These are phyloP conservation scores for Zaprionus ornatus DNA, from an alignment of 1,140 invertebrate species.

Conservation along the genomic window DNA sequence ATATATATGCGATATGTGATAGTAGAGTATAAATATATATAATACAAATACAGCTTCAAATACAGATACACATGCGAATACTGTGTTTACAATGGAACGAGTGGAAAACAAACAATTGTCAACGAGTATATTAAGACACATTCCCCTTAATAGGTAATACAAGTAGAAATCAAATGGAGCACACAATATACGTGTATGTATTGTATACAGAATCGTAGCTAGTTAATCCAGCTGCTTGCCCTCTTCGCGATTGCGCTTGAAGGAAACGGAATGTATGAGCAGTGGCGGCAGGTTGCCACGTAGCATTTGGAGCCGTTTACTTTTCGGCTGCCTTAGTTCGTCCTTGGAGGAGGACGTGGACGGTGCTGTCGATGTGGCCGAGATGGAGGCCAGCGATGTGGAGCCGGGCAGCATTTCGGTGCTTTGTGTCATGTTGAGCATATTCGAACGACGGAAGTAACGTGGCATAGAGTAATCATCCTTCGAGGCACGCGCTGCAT, in stretches of 20 bases:
- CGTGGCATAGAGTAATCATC: slow-evolving; percentile 83
- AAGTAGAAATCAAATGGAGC: background rate
- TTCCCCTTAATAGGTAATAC: background rate
- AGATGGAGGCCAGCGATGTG: slow-evolving; percentile 57
- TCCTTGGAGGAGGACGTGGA: slow-evolving; percentile 61
- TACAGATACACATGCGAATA: slow-evolving; percentile 16
- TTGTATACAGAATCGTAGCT: background rate
- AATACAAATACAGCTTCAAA: slow-evolving; percentile 11
- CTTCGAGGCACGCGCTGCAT: slow-evolving; percentile 63
- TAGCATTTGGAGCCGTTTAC: slow-evolving; percentile 77
- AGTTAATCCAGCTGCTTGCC: slow-evolving; percentile 71
- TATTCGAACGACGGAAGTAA: slow-evolving; percentile 77
- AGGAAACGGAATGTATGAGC: slow-evolving; percentile 80
- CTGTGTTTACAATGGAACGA: background rate
- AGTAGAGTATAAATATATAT: background rate
- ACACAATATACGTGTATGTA: background rate
- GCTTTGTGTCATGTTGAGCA: slow-evolving; percentile 68
- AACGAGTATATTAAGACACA: slow-evolving; percentile 8
- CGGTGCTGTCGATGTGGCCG: slow-evolving; percentile 30
- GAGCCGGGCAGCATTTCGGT: slow-evolving; percentile 63
- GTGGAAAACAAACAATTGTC: background rate
- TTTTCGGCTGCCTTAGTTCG: slow-evolving; percentile 73
- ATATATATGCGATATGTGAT: slow-evolving; percentile 2
- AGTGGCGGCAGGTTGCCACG: slow-evolving; percentile 78
- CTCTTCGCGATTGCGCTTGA: slow-evolving; percentile 77